These are phyloP conservation scores for Bradynema listronoti DNA, from an alignment of 1,140 invertebrate species.

Conservation along the genomic window DNA sequence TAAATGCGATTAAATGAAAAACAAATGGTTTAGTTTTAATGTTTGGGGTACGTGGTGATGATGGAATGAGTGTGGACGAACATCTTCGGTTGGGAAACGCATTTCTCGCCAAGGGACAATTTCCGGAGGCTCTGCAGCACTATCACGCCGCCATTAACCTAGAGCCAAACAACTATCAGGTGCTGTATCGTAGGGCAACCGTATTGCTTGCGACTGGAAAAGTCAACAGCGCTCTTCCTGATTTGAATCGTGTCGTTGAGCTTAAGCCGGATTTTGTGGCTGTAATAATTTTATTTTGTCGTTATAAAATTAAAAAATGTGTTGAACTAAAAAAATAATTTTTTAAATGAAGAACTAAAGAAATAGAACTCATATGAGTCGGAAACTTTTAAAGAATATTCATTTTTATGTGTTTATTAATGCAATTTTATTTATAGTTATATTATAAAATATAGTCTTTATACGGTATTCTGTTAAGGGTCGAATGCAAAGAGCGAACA, in stretches of 20 bases:
- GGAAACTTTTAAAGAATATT: no score
- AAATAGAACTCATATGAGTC: no score
- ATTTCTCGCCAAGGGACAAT: constrained; percentile 66
- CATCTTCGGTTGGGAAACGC: constrained; percentile 39
- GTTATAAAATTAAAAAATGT: not conserved
- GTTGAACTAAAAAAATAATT: no score
- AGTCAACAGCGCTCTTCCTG: constrained; percentile 83
- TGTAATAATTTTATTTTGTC: constrained; percentile 59
- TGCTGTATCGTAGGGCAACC: constrained; percentile 72
- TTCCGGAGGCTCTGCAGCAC: constrained; percentile 89
- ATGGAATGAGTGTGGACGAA: constrained; percentile 30
- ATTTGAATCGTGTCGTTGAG: constrained; percentile 83
- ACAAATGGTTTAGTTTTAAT: no score
- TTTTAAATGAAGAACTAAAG: not conserved
- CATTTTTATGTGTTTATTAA: constrained; percentile 9
- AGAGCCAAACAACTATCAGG: constrained; percentile 89
- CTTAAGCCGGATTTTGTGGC: constrained; percentile 87
- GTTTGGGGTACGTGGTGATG: constrained; percentile 22
- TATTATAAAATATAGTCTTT: no score
- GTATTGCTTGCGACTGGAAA: constrained; percentile 84
- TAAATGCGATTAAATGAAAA: not conserved
- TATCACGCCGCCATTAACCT: constrained; percentile 96
- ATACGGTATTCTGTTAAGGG: constrained; percentile 64
- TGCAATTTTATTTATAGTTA: constrained; percentile 15
- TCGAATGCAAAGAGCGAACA: constrained; percentile 73